Base-by-base conservation (phyloP, 2,797 vertebrate genomes). In the Austrolebias charrua region DNA sequence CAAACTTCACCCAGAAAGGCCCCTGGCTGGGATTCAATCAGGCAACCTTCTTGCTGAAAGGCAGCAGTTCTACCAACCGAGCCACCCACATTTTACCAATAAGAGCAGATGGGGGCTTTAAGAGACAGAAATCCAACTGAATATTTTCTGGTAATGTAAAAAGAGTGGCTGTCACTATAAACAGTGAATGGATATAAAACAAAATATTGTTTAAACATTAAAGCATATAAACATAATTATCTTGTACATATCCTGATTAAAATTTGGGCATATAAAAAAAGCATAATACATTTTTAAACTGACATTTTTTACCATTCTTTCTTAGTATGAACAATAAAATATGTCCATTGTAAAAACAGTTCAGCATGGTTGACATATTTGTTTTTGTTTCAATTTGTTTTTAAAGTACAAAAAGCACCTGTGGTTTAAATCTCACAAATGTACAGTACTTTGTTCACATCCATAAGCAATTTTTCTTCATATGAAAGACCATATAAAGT, bases 401-500 rank as follows among this genome's bases (percentile, higher is more conserved):
- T 35, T 35, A 8, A 35, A 9, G 33, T 35, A 35, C 33, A 35
- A 35, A 35, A 35, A 9, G 33, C 7, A 46, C 16, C 7, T 18
- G n/a, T 57, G 43, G 18, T 44, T 46, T 8, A 38, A 46, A 52
- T 65, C 7, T 60, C 10, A 61, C 47, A 6, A 48, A 56, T 14
- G 43, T 0, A n/a, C n/a, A n/a, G n/a, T n/a, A 6, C 13, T 38
- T 60, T 3, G 44, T 69, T 47, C 48, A 70, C 16, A 19, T 70
- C 33, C 31, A 33, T 40, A 5, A 63, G 16, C 18, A 60, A 55
- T 28, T 40, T 40, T 42, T 64, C 50, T 63, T 10, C 47, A 29
- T 45, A 12, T 24, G 33, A 59, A 45, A 38, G 4, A 7, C 18
- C 4, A n/a, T 54, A 4, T 20, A 7, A 61, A 45, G 15, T 7